Evolutionary conservation across 2,113 vertebrate genomes (phyloP).

Genomic region (Gavialis gangeticus): DNA sequence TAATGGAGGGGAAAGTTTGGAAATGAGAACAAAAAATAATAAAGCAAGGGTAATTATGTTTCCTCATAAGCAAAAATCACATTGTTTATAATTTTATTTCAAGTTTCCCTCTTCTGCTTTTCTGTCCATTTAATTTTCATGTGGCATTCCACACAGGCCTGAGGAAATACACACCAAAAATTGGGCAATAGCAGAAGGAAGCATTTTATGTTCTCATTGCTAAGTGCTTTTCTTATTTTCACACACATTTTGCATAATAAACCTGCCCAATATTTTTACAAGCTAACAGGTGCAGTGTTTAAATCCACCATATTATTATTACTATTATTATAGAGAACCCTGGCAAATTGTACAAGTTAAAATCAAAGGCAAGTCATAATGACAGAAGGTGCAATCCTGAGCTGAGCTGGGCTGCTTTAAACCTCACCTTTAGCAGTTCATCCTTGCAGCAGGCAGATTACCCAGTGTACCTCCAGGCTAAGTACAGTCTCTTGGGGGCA

Average conservation of each 20-base stretch:
- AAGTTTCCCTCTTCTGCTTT: background rate
- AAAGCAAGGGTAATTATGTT: background rate
- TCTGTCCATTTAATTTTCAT: background rate
- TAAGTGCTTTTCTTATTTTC: background rate
- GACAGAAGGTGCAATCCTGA: background rate
- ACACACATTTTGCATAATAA: background rate
- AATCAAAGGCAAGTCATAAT: background rate
- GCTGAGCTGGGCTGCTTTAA: background rate
- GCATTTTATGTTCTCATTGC: background rate
- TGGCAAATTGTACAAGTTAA: background rate
- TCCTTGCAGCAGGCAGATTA: background rate
- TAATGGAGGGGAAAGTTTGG: background rate
- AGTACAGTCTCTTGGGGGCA: too few relatives aligned
- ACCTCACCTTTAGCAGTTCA: background rate
- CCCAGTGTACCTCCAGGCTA: too few relatives aligned
- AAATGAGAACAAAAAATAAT: background rate
- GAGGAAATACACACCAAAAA: background rate
- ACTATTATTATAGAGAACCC: background rate
- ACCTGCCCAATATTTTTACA: background rate
- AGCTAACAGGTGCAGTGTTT: background rate
- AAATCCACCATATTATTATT: background rate
- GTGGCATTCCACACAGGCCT: background rate
- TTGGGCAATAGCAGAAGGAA: accelerated
- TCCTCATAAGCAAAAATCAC: background rate
- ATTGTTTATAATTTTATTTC: background rate